Evolutionary conservation across 2,797 vertebrate genomes (phyloP), one percentile per base, ranked within the genome.

Genomic region (Leptodactylus fallax): DNA sequence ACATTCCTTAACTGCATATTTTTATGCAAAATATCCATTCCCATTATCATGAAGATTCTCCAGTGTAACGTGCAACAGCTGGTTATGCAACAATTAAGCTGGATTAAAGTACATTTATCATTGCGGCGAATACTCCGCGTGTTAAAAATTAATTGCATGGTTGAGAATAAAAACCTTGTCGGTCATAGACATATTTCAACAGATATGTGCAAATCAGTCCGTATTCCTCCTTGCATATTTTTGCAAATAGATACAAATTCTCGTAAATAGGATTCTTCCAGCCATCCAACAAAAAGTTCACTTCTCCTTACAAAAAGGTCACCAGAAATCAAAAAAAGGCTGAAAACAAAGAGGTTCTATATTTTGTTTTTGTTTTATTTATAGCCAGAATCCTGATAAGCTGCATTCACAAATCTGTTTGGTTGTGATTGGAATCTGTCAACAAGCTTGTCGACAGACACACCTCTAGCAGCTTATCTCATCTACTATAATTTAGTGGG

Each of bases 101-200:
- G 79, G 80, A 87, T 87, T 87, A 87, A 87, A 87, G 58, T 76
- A 65, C 79, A 87, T 87, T 82, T 83, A 76, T 65, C 45, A 61
- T 76, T 61, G 25, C 49, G 51, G 36, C 55, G 45, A 83, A 87
- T 47, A 27, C 86, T 63, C 23, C 7, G 13, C 45, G 58, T 82
- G 79, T 76, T 87, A 82, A n/a, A 76, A 47, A 76, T 81, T 76
- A 76, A 82, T 65, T 87, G 86, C 86, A 77, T 76, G 86, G 25
- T 55, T 51, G 25, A 49, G 25, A 76, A 76, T 51, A 47, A 36
- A 77, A 87, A 77, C 49, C 45, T 74, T 82, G 81, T 76, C 81
- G 49, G 61, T 67, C 85, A 82, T 12, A 61, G 80, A 77, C 58
- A 76, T 72, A 80, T 79, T 65, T 55, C 63, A 87, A 19, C 27